These are phyloP conservation scores for Frieseomelitta varia DNA, from an alignment of 1,140 invertebrate genomes.

Conservation along the genomic window DNA sequence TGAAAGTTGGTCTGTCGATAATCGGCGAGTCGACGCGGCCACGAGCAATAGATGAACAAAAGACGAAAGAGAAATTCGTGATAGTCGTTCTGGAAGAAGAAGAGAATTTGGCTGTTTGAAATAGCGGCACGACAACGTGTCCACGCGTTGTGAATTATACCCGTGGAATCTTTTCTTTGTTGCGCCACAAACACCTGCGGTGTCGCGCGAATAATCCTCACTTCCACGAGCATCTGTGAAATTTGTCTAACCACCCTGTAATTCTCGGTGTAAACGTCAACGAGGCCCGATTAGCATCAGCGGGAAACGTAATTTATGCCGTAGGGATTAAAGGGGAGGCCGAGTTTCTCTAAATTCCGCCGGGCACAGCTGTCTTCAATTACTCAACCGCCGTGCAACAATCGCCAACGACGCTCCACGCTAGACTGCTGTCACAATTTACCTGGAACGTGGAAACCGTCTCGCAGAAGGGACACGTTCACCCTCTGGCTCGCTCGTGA, in stretches of 20 bases:
- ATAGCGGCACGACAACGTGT: no score
- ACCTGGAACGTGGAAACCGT: not conserved
- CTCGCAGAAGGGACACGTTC: no score
- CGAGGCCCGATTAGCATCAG: constrained; percentile 20
- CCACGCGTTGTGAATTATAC: not conserved
- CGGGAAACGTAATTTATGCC: constrained; percentile 24
- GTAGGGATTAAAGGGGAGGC: not conserved
- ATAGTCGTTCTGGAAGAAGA: no score
- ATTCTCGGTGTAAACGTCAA: not conserved
- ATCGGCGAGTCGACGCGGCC: no score
- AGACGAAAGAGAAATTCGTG: no score
- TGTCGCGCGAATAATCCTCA: constrained; percentile 5
- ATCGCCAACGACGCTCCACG: not conserved
- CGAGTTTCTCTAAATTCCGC: not conserved
- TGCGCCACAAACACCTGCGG: constrained; percentile 4
- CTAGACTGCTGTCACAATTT: not conserved
- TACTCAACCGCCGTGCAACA: not conserved
- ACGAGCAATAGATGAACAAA: no score
- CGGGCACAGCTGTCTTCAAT: not conserved
- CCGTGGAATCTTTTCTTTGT: not conserved
- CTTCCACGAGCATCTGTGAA: constrained; percentile 8
- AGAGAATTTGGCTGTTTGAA: no score
- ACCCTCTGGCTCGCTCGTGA: no score
- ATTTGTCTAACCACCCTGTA: constrained; percentile 8
- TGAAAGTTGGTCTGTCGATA: no score